phyloP scores from a whole-genome alignment of 2,888 invertebrate species.

The Platypus cylindrus region DNA sequence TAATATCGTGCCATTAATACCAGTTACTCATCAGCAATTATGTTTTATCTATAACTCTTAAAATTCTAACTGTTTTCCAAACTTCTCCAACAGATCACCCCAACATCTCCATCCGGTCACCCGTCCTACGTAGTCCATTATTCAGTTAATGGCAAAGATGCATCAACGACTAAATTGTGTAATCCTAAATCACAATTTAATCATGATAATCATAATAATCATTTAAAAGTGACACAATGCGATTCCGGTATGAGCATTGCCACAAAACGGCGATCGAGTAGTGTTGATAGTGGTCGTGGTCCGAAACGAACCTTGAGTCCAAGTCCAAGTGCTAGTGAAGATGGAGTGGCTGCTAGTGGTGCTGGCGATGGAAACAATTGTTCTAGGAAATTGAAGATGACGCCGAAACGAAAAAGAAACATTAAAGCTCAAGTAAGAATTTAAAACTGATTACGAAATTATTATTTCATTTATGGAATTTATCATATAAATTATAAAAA shows the following conservation, averaged over 20 bases:
- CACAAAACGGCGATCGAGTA: conserved; percentile 35
- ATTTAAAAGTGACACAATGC: conserved; percentile 11
- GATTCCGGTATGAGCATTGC: conserved; percentile 5
- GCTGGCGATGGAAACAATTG: too few relatives aligned
- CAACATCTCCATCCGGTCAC: conserved; percentile 31
- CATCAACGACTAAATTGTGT: conserved; percentile 9
- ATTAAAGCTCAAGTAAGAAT: conserved; percentile 62
- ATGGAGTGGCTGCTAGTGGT: conserved; percentile 17
- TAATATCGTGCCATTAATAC: too few relatives aligned
- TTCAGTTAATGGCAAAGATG: conserved; percentile 49
- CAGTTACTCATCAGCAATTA: too few relatives aligned
- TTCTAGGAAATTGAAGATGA: conserved; percentile 34
- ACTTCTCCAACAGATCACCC: conserved; percentile 27
- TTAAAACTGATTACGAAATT: too few relatives aligned
- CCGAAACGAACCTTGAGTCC: conserved; percentile 35
- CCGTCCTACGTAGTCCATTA: conserved; percentile 55
- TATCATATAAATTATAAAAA: too few relatives aligned
- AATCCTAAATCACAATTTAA: conserved; percentile 9
- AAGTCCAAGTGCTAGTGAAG: conserved; percentile 34
- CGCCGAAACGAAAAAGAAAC: conserved; percentile 59
- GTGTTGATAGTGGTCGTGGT: conserved; percentile 31
- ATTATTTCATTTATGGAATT: too few relatives aligned
- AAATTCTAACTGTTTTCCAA: too few relatives aligned
- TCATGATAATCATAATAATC: conserved; percentile 9
- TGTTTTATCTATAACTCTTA: too few relatives aligned